Evolutionary conservation across 2,888 invertebrate species (phyloP).

Genomic region (Stenolophus ochropezus): DNA sequence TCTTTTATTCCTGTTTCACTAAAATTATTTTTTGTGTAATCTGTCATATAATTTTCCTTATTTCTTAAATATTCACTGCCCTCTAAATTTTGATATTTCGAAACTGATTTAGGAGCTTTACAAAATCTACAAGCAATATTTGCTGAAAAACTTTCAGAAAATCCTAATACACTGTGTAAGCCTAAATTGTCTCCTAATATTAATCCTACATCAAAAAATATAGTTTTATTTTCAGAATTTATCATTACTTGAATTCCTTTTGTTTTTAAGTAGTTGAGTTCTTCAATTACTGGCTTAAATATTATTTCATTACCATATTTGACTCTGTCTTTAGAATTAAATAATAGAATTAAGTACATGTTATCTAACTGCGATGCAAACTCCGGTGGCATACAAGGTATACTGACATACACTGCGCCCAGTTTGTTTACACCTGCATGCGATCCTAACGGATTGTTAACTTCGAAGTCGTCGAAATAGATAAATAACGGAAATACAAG

Average conservation of each 20-base stretch:
- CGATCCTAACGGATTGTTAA: constrained; percentile 59
- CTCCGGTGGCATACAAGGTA: constrained; percentile 54
- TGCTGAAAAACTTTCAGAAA: constrained; percentile 56
- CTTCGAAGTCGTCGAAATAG: constrained; percentile 59
- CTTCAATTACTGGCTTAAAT: background rate
- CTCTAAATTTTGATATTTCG: constrained; percentile 6
- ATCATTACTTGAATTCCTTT: background rate
- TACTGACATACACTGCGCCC: constrained; percentile 59
- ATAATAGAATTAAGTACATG: constrained; percentile 56
- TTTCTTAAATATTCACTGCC: constrained; percentile 6
- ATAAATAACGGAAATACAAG: constrained; percentile 1
- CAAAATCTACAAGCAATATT: constrained; percentile 60
- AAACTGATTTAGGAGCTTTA: constrained; percentile 53
- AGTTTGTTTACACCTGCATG: constrained; percentile 60
- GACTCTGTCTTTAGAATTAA: constrained; percentile 55
- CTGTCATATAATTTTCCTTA: constrained; percentile 49
- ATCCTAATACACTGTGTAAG: constrained; percentile 53
- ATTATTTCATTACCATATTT: background rate
- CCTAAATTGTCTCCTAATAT: constrained; percentile 61
- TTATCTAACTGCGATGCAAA: constrained; percentile 57
- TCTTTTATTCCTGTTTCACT: constrained; percentile 47
- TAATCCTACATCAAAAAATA: constrained; percentile 53
- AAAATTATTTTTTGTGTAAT: constrained; percentile 43
- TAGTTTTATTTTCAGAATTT: constrained; percentile 1
- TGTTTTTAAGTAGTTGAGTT: too few species aligned